phyloP scores from a whole-genome alignment of 2,888 invertebrate genomes.

The Caenorhabditis sinica region DNA sequence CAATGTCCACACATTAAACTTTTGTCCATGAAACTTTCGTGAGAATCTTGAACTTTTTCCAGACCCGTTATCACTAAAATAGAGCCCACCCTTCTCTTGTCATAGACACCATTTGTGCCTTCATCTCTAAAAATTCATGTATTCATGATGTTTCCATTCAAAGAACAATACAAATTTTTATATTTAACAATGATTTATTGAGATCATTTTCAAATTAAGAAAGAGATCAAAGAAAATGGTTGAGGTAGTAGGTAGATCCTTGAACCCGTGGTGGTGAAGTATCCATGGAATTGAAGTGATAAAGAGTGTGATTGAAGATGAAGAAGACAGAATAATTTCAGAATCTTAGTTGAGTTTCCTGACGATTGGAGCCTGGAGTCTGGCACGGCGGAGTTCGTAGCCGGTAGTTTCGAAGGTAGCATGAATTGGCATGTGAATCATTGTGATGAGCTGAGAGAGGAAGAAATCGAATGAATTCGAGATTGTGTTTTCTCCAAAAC shows the following conservation, averaged over 20 bases:
- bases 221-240: conserved; percentile 23
- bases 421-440: conserved; percentile 62
- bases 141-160: conserved; percentile 9
- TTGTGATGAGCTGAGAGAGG: conserved; percentile 12
- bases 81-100: neutral
- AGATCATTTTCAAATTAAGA: neutral
- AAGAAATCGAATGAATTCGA: conserved; percentile 28
- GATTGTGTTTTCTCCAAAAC: conserved; percentile 3
- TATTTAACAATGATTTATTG: conserved; percentile 30
- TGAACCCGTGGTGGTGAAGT: conserved; percentile 15
- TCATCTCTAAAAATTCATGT: neutral
- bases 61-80: conserved; percentile 2
- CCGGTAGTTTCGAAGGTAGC: conserved; percentile 32
- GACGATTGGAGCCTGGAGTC: conserved; percentile 19
- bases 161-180: neutral
- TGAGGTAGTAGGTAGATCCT: conserved; percentile 26
- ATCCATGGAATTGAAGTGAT: conserved; percentile 30
- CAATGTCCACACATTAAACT: neutral
- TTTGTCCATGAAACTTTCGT: neutral
- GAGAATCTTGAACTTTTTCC: neutral
- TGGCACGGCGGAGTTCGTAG: conserved; percentile 45
- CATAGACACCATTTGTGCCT: neutral
- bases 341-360: conserved; percentile 13
- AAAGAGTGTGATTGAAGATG: neutral
- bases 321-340: conserved; percentile 2